phyloP scores from a whole-genome alignment of 2,888 invertebrate genomes.

The Athalia rosae region DNA sequence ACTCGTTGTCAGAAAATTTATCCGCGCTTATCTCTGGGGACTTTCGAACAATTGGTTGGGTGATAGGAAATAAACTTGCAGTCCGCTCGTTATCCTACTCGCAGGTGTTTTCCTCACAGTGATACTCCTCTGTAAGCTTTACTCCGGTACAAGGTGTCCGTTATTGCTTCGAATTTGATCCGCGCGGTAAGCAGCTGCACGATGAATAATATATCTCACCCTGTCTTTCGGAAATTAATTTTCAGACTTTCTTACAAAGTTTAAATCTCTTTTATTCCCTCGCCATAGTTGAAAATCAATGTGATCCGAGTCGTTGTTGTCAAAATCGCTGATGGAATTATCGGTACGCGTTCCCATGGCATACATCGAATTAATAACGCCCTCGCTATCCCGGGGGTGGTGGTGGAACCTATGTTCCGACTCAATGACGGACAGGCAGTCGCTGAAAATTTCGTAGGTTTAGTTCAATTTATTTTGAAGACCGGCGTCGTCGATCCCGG shows the following conservation, averaged over 20 bases:
- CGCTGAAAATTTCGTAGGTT: constrained; percentile 21
- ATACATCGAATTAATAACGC: background rate
- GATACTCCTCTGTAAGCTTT: no score
- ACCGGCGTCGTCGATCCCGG: background rate
- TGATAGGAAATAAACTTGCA: background rate
- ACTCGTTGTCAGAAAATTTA: constrained; percentile 1
- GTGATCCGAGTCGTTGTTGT: constrained; percentile 13
- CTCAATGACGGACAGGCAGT: background rate
- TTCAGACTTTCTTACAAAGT: constrained; percentile 24
- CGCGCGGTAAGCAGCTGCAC: constrained; percentile 10
- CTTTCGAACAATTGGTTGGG: background rate
- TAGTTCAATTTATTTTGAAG: constrained; percentile 8
- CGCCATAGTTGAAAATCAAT: background rate
- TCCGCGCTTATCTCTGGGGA: background rate
- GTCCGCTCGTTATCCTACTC: constrained; percentile 23
- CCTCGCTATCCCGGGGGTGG: background rate
- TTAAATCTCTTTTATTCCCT: constrained; percentile 24
- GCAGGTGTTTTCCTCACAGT: constrained; percentile 26
- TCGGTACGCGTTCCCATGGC: background rate
- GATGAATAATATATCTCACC: background rate
- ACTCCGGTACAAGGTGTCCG: constrained; percentile 4
- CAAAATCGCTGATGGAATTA: background rate
- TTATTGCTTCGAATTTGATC: background rate
- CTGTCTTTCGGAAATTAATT: constrained; percentile 26
- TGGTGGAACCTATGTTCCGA: constrained; percentile 19